Base-by-base conservation (phyloP, 2,797 vertebrate species). In the Sebastes goodei region DNA sequence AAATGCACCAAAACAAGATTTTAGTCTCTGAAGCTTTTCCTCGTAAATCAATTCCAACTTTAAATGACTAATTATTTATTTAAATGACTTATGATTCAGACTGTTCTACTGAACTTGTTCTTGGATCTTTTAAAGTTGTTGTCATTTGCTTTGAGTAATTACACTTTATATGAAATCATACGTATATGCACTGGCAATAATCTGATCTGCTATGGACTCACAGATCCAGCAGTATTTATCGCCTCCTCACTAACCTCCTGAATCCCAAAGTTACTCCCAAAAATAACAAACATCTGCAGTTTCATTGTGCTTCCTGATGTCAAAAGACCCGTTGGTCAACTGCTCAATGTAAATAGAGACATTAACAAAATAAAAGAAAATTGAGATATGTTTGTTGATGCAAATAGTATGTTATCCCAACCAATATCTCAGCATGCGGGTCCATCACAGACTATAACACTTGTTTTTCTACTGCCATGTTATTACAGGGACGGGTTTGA, bases 401-500 rank as follows among this genome's bases (percentile, higher is more conserved):
- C 55, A 12, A 14, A 25, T 8, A 9, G 4, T 21, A 38, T 1
- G 5, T 35, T 20, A 20, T 56, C 56, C 27, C 15, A 6, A 11
- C 17, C 71, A 67, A 42, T 69, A 71, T 46, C 42, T 57, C 49
- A n/a, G 49, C 49, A 20, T 20, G 49, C 17, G 20, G 49, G 49
- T 52, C 49, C 7, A 46, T n/a, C 49, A 52, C 8, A 52, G 42
- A 46, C 15, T 46, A 7, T 46, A 46, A 46, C 42, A 46, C 42
- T 46, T 46, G 2, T 52, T n/a, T n/a, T 52, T 52, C 30, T 46
- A 1, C 70, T 3, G 61, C 80, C 52, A 4, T 74, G 90, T 88
- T 83, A 56, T 88, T 72, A 86, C 67, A 11, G 84, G 87, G 86
- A 74, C 63, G 1, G 2, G 60, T 72, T 11, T 35, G 86, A 81